Conservation (phyloP, 1,140 invertebrate species). For the Drepana arcuata region DNA sequence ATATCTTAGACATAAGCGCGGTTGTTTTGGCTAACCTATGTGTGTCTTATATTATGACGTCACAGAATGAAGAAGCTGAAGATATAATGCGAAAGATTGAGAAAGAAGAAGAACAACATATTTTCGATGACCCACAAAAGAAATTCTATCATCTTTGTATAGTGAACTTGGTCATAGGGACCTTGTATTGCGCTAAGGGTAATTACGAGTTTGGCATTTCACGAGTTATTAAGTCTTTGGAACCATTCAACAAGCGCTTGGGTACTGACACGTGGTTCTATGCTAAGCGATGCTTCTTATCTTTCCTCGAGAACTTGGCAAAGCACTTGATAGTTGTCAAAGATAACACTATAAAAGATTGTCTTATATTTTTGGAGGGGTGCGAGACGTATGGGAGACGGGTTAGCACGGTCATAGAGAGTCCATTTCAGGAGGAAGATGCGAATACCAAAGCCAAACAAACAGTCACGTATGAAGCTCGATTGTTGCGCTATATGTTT, state of each 20-base stretch:
- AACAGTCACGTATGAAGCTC: slow-evolving; percentile 93
- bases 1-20: slow-evolving; percentile 95
- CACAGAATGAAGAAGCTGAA: slow-evolving; percentile 99
- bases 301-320: slow-evolving; percentile 91
- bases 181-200: slow-evolving; percentile 98
- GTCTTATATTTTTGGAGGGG: slow-evolving; percentile 92
- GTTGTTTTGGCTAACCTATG: slow-evolving; percentile 98
- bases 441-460: slow-evolving; percentile 85
- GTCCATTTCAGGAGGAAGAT: slow-evolving; percentile 83
- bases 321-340: slow-evolving; percentile 93
- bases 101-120: slow-evolving; percentile 95
- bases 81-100: slow-evolving; percentile 99
- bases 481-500: slow-evolving; percentile 88
- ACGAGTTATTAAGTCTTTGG: slow-evolving; percentile 95
- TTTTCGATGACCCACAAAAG: slow-evolving; percentile 94
- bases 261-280: slow-evolving; percentile 99
- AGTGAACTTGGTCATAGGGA: slow-evolving; percentile 99
- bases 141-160: slow-evolving; percentile 98
- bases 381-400: slow-evolving; percentile 91
- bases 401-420: slow-evolving; percentile 88
- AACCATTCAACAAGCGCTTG: slow-evolving; percentile 96
- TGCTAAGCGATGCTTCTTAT: slow-evolving; percentile 94
- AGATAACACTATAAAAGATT: slow-evolving; percentile 92
- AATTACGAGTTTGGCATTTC: slow-evolving; percentile 99
- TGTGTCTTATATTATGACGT: slow-evolving; percentile 99